Base-by-base conservation (phyloP, 2,113 vertebrate genomes). In the Gopherus evgoodei region DNA sequence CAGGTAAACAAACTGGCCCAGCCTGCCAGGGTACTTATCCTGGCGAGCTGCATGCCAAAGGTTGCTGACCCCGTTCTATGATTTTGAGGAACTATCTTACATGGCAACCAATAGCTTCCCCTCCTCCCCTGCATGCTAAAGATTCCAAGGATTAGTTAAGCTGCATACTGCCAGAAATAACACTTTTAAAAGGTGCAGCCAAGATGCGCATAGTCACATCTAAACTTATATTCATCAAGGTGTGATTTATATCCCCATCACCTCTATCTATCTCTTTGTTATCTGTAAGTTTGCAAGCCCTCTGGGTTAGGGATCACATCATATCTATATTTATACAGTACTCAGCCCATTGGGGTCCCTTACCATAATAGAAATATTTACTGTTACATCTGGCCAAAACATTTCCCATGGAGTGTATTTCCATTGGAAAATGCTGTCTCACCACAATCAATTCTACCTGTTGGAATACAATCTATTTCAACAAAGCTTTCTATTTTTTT, bases 261-360 rank as follows among this genome's bases (percentile, higher is more conserved):
- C 8, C 6, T 8, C 4, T 4, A 3, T 75, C 90, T 72, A 27
- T 84, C 9, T 92, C 75, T 8, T 52, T 1, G 49, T 22, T 76
- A 11, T 91, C 87, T 95, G 91, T 75, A 88, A 91, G 42, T 84
- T 83, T 83, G 93, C 31, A 27, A 86, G 4, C 11, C 92, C 84
- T 94, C 47, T 92, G 13, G 81, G 11, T 8, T 35, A 91, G 21
- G 31, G 42, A 80, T 92, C 81, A 38, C 56, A 89, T 93, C 29
- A 8, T 88, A 76, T 72, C 42, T 72, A 24, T n/a, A 44, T 78
- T 84, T 89, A 90, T n/a, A 94, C 91, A 88, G 54, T 21, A 57
- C 17, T 38, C 35, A 86, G 11, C 1, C 92, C 94, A 57, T 4
- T 85, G 50, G 65, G 3, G 13, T 81, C 8, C 5, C 17, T 90